Conservation (phyloP, 2,113 vertebrate species). For the Glareola pratincola region DNA sequence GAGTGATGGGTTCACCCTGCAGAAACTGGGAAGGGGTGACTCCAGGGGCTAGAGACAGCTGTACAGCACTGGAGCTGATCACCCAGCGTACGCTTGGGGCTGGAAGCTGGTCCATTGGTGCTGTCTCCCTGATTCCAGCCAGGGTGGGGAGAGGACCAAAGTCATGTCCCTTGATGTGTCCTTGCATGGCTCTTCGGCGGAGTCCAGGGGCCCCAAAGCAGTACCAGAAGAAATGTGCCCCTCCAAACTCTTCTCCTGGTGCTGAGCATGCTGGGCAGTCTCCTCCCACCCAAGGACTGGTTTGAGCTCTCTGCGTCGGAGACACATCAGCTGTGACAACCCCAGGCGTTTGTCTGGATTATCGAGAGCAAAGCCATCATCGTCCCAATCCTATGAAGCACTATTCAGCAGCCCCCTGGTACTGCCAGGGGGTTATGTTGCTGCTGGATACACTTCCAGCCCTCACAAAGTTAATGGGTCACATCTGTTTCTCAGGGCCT, state of each 20-base stretch:
- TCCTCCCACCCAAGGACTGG: neutral
- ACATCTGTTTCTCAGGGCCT: neutral
- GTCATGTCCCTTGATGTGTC: neutral
- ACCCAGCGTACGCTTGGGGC: neutral
- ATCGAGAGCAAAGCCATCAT: neutral
- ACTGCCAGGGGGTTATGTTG: neutral
- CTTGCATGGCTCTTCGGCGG: neutral
- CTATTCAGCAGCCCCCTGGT: neutral
- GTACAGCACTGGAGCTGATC: neutral
- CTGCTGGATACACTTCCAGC: neutral
- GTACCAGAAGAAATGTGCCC: neutral
- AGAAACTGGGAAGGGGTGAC: neutral
- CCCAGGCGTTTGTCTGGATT: neutral
- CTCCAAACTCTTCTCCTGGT: neutral
- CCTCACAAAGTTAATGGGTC: neutral
- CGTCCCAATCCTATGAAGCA: neutral
- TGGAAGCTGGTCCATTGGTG: neutral
- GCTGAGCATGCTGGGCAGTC: neutral
- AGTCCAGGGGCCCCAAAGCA: neutral
- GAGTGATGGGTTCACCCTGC: neutral
- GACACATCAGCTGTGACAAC: neutral
- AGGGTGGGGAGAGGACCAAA: neutral
- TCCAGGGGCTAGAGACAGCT: neutral
- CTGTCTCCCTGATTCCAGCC: neutral
- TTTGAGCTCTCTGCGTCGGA: neutral